Conservation (phyloP, 2,113 vertebrate genomes). For the Merops nubicus region DNA sequence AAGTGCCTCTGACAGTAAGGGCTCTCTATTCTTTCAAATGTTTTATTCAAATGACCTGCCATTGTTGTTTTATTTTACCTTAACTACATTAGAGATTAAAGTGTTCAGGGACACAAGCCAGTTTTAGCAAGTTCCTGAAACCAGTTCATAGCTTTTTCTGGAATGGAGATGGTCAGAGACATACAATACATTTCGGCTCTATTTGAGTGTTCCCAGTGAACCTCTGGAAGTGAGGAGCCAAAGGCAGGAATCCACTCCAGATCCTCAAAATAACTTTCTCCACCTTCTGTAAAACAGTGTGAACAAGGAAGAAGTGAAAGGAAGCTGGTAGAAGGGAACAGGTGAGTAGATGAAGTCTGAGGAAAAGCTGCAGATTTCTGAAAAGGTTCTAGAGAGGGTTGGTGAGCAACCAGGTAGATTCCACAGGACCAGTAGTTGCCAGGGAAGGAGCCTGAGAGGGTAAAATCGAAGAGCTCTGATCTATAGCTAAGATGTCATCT, state of each 20-base stretch:
- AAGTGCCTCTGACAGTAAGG: background rate
- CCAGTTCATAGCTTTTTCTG: background rate
- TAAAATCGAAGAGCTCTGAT: background rate
- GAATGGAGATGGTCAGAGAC: background rate
- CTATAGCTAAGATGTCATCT: background rate
- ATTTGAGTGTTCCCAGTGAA: background rate
- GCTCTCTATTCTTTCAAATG: background rate
- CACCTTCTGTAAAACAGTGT: background rate
- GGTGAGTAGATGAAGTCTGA: background rate
- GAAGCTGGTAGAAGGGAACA: background rate
- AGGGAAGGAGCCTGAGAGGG: background rate
- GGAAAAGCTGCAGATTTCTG: background rate
- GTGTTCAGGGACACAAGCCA: background rate
- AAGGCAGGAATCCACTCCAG: background rate
- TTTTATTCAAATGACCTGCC: background rate
- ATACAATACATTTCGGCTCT: background rate
- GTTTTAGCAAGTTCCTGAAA: background rate
- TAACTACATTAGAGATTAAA: background rate
- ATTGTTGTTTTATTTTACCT: background rate
- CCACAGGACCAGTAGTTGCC: background rate
- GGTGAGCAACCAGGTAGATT: background rate
- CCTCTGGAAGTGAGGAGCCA: background rate
- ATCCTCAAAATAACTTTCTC: background rate
- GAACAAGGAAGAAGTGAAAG: background rate
- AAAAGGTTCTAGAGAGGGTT: background rate